Conservation (phyloP, 2,113 vertebrate genomes). For the Lonchura striata region DNA sequence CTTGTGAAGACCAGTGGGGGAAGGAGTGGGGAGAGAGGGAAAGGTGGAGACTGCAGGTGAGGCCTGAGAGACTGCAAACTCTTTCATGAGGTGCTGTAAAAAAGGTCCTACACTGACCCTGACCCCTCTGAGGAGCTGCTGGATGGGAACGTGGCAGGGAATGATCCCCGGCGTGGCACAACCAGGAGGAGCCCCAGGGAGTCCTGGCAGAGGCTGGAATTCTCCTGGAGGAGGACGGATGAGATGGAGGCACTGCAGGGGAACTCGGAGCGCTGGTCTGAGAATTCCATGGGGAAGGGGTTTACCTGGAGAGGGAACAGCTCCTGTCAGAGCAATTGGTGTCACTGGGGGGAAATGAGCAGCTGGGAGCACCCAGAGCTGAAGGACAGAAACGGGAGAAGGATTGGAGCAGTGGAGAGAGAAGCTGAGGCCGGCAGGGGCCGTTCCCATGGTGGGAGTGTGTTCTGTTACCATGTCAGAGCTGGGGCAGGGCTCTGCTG, state of each 20-base stretch:
- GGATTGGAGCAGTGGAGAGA: neutral
- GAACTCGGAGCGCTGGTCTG: neutral
- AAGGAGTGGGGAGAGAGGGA: neutral
- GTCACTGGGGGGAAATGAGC: neutral
- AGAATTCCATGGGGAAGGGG: neutral
- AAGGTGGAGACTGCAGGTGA: neutral
- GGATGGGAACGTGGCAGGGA: neutral
- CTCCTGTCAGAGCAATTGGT: neutral
- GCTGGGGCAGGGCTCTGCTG: no score
- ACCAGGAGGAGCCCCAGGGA: fast-evolving
- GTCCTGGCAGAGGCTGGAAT: neutral
- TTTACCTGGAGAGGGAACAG: neutral
- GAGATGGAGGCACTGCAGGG: neutral
- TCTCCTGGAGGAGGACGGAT: neutral
- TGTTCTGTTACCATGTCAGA: no score
- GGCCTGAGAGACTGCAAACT: neutral
- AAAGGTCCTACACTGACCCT: neutral
- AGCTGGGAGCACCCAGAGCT: neutral
- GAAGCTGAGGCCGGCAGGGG: neutral
- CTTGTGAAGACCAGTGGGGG: neutral
- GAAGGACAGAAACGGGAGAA: neutral
- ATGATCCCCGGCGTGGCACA: neutral
- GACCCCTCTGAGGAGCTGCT: neutral
- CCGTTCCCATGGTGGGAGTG: neutral
- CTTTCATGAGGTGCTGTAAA: neutral